Evolutionary conservation across 1,140 invertebrate species (phyloP).

Genomic region (Anoplolepis gracilipes): DNA sequence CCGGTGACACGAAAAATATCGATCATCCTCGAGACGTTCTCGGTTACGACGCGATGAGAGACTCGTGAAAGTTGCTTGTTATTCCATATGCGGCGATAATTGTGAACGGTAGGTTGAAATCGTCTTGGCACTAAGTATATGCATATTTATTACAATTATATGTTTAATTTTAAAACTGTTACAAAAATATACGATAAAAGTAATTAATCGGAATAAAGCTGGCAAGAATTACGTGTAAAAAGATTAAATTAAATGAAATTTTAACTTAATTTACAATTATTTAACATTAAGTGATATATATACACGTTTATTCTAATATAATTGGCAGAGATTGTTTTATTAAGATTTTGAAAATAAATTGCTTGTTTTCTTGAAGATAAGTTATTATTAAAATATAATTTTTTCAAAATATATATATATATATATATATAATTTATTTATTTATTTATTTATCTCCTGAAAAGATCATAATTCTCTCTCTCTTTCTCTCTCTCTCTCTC

Average conservation of each 20-base stretch:
- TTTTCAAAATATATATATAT: no score
- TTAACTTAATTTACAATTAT: background rate
- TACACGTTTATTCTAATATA: background rate
- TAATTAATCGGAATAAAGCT: background rate
- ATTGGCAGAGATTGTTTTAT: background rate
- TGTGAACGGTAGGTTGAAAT: constrained; percentile 17
- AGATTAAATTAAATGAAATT: background rate
- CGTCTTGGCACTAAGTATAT: background rate
- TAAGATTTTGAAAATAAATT: background rate
- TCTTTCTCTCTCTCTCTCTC: no score
- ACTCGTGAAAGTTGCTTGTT: constrained; percentile 23
- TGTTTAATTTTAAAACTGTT: background rate
- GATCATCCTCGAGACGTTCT: constrained; percentile 61
- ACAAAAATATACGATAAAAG: background rate
- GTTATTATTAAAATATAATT: background rate
- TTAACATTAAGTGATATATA: background rate
- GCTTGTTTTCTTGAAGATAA: background rate
- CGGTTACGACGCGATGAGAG: constrained; percentile 60
- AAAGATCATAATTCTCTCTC: no score
- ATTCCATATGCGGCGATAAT: background rate
- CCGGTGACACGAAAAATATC: constrained; percentile 75
- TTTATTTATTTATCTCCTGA: no score
- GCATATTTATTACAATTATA: background rate
- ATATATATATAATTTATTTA: no score
- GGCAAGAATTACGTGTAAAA: background rate